Evolutionary conservation across 2,113 vertebrate genomes (phyloP).

Genomic region (Leptodactylus fuscus): DNA sequence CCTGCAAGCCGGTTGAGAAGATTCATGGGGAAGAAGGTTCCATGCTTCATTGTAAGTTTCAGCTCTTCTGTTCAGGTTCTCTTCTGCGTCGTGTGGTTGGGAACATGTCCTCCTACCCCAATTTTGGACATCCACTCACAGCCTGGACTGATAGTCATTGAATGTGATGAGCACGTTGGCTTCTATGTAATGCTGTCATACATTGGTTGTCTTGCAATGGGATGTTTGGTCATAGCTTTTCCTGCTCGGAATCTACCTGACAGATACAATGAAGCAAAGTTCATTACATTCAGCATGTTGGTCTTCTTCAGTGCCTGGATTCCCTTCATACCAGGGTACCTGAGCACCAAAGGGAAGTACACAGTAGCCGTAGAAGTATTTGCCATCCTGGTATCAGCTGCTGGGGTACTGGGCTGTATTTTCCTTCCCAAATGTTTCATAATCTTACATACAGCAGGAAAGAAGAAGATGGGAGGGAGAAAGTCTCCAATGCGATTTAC

Average conservation of each 20-base stretch:
- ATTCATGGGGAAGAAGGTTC: constrained; percentile 18
- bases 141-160: constrained; percentile 17
- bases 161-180: constrained; percentile 35
- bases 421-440: constrained; percentile 36
- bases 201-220: constrained; percentile 19
- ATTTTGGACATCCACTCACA: background rate
- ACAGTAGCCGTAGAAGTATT: constrained; percentile 44
- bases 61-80: background rate
- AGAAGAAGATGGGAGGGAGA: background rate
- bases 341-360: constrained; percentile 49
- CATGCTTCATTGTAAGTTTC: background rate
- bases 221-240: constrained; percentile 21
- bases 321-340: constrained; percentile 32
- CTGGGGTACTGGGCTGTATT: constrained; percentile 31
- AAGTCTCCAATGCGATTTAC: background rate
- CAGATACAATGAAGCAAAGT: constrained; percentile 36
- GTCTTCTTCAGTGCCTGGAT: constrained; percentile 42
- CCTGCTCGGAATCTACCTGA: constrained; percentile 18
- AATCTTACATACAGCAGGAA: background rate
- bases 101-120: constrained; percentile 3
- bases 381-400: constrained; percentile 19
- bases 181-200: constrained; percentile 11
- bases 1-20: too few relatives aligned
- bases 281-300: constrained; percentile 51
- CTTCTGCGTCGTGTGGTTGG: constrained; percentile 14